Evolutionary conservation across 2,113 vertebrate species (phyloP).

Genomic region (Amphilophus citrinellus): DNA sequence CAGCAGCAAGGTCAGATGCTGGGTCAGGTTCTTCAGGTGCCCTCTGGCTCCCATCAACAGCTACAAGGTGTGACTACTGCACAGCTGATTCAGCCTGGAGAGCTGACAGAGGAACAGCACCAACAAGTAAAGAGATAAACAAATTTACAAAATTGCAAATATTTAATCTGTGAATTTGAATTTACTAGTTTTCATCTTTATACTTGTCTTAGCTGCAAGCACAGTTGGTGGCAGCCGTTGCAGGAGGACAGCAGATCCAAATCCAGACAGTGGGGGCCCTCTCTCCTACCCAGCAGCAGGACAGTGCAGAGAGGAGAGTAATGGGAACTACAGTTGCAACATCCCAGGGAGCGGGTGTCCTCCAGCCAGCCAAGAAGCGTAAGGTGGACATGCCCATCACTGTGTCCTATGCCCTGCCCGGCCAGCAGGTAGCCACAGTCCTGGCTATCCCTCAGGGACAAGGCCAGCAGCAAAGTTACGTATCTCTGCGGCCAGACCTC

Average conservation of each 20-base stretch:
- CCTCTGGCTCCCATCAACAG: slow-evolving; percentile 89
- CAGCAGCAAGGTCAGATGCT: slow-evolving; percentile 87
- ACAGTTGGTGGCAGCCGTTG: slow-evolving; percentile 92
- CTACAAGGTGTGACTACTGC: slow-evolving; percentile 93
- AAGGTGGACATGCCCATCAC: slow-evolving; percentile 99
- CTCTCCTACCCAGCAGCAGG: slow-evolving; percentile 88
- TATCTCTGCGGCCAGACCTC: slow-evolving; percentile 96
- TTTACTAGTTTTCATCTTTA: neutral
- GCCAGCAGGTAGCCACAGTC: slow-evolving; percentile 97
- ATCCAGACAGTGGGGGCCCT: slow-evolving; percentile 95
- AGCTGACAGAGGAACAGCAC: slow-evolving; percentile 97
- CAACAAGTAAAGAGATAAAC: slow-evolving; percentile 82
- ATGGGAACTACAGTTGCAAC: slow-evolving; percentile 67
- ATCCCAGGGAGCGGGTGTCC: slow-evolving; percentile 91
- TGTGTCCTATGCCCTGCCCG: slow-evolving; percentile 96
- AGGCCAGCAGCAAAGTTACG: slow-evolving; percentile 97
- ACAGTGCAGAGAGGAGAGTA: slow-evolving; percentile 64
- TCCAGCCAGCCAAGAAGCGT: slow-evolving; percentile 98
- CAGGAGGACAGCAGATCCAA: slow-evolving; percentile 91
- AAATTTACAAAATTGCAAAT: neutral
- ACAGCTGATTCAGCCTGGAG: slow-evolving; percentile 92
- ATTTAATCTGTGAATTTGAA: neutral
- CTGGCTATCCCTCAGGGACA: slow-evolving; percentile 93
- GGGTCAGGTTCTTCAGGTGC: slow-evolving; percentile 88
- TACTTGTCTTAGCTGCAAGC: slow-evolving; percentile 87